phyloP scores from a whole-genome alignment of 1,140 invertebrate genomes.

The Phenacoccus solenopsis region DNA sequence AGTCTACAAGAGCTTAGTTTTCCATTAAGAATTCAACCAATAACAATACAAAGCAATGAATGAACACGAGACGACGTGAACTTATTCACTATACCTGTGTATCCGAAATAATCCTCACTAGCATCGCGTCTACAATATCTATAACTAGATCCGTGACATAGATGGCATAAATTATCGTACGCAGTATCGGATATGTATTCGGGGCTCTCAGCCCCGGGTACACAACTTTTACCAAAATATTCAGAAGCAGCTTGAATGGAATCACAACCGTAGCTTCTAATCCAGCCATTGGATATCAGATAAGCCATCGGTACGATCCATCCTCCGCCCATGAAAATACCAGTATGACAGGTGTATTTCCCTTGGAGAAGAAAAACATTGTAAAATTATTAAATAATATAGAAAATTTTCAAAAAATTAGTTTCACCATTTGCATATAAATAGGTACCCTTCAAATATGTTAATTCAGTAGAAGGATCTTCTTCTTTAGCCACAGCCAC shows the following conservation, averaged over 20 bases:
- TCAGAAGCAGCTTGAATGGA: conserved; percentile 75
- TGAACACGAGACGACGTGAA: not conserved
- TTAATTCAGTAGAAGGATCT: conserved; percentile 71
- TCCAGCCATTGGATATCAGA: conserved; percentile 84
- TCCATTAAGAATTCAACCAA: too few species aligned
- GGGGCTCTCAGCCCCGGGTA: conserved; percentile 73
- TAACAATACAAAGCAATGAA: too few species aligned
- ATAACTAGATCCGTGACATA: conserved; percentile 77
- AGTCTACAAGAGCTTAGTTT: too few species aligned
- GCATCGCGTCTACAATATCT: conserved; percentile 70
- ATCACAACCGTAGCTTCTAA: conserved; percentile 82
- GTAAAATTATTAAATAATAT: conserved; percentile 11
- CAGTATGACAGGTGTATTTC: conserved; percentile 81
- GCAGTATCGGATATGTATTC: conserved; percentile 68
- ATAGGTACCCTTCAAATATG: conserved; percentile 69
- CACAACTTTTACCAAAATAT: conserved; percentile 83
- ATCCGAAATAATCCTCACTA: conserved; percentile 77
- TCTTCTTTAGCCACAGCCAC: conserved; percentile 86
- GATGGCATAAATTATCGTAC: conserved; percentile 84
- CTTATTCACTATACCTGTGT: conserved; percentile 43
- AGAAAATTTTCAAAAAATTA: conserved; percentile 7
- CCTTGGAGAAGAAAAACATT: conserved; percentile 33
- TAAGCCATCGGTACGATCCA: conserved; percentile 93
- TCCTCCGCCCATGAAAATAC: conserved; percentile 81
- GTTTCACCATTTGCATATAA: not conserved